Conservation (phyloP, 2,113 vertebrate genomes). For the Sorex araneus region DNA sequence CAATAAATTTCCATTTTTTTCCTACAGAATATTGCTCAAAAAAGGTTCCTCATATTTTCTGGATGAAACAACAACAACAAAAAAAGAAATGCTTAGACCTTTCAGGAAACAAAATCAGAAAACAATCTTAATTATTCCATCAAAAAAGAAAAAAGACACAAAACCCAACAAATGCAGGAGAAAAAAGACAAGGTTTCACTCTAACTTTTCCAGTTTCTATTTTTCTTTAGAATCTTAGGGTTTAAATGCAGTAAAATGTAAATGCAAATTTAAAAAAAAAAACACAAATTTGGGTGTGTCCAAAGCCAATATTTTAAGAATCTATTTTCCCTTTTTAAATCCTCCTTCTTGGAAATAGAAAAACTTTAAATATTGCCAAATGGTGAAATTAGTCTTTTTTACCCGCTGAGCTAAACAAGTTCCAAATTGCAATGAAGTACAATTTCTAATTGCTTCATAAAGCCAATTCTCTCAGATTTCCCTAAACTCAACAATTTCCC, state of each 20-base stretch:
- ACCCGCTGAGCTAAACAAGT: conserved; percentile 83
- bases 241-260: conserved; percentile 87
- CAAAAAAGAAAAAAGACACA: conserved; percentile 82
- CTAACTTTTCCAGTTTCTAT: conserved; percentile 85
- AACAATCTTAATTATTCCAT: conserved; percentile 86
- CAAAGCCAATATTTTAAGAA: conserved; percentile 86
- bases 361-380: conserved; percentile 85
- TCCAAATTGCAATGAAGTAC: conserved; percentile 89
- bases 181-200: conserved; percentile 80
- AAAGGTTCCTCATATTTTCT: conserved; percentile 82
- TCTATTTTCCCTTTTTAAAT: conserved; percentile 84
- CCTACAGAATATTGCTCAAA: conserved; percentile 70
- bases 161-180: conserved; percentile 81
- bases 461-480: conserved; percentile 86
- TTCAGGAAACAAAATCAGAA: conserved; percentile 87
- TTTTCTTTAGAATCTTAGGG: conserved; percentile 83
- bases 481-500: conserved; percentile 82
- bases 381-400: conserved; percentile 78
- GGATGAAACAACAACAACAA: conserved; percentile 83
- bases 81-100: conserved; percentile 81
- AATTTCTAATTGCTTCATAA: conserved; percentile 89
- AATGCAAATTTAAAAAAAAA: conserved; percentile 84
- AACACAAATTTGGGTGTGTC: conserved; percentile 90
- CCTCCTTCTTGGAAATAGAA: conserved; percentile 82
- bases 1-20: conserved; percentile 79